A percentile compares a stretch with the other conserved stretches of the same genome.
Evolutionary conservation across 2,888 invertebrate genomes (phyloP).

Genomic region (Nymphalis polychloros): DNA sequence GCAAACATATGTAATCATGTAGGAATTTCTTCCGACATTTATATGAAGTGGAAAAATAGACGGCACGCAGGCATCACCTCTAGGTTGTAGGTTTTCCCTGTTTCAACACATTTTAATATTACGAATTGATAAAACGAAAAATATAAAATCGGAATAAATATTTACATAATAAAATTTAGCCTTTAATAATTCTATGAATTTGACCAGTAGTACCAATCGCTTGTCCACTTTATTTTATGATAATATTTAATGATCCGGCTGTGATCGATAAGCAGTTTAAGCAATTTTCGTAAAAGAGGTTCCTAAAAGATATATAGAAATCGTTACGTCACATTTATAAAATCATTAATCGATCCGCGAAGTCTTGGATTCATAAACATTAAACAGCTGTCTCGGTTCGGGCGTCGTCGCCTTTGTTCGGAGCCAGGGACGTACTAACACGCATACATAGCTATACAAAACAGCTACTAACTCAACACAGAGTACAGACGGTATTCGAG

Average conservation of each 20-base stretch:
- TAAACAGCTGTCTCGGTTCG: constrained; percentile 74
- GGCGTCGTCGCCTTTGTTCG: constrained; percentile 66
- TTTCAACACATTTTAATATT: background rate
- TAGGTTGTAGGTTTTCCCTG: background rate
- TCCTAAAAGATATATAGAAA: constrained; percentile 3
- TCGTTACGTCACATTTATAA: constrained; percentile 54
- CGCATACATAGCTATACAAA: constrained; percentile 36
- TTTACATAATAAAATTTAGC: no score
- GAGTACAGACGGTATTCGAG: constrained; percentile 43
- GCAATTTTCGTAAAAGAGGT: no score
- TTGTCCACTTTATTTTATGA: no score
- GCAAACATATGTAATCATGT: background rate
- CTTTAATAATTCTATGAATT: no score
- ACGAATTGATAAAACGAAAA: no score
- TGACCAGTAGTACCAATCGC: no score
- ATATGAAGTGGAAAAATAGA: background rate
- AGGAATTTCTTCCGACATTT: constrained; percentile 11
- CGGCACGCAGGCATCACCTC: background rate
- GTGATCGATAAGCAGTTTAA: no score
- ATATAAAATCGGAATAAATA: no score
- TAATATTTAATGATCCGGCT: no score
- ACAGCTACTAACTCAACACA: constrained; percentile 33
- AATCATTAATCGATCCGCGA: constrained; percentile 63
- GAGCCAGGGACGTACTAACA: constrained; percentile 32
- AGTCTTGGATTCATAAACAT: constrained; percentile 69